A percentile compares a stretch with the other conserved stretches of the same genome.
Evolutionary conservation across 2,113 vertebrate species (phyloP).

Genomic region (Phocoena sinus): DNA sequence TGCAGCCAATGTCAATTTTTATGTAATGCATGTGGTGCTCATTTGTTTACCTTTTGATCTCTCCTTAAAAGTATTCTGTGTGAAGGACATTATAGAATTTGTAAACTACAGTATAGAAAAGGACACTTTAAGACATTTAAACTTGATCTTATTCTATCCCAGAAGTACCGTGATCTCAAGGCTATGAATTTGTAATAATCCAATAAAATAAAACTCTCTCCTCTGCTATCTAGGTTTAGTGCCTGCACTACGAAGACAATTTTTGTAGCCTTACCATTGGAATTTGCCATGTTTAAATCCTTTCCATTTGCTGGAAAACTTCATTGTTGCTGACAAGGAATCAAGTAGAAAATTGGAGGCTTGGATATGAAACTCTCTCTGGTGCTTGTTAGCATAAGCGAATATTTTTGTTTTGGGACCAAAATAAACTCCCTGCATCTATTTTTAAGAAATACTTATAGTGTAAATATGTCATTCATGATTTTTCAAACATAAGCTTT

Average conservation of each 20-base stretch:
- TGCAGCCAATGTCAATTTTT: background rate
- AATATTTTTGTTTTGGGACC: background rate
- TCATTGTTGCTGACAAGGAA: background rate
- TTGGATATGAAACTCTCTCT: background rate
- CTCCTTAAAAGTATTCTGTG: background rate
- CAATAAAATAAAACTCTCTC: background rate
- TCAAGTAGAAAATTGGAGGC: background rate
- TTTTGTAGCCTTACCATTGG: background rate
- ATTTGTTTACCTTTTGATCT: background rate
- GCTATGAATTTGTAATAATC: background rate
- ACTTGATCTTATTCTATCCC: background rate
- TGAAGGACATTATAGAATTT: background rate
- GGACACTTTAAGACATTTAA: background rate
- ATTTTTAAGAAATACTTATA: conserved; percentile 32
- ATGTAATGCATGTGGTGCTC: background rate
- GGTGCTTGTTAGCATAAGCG: background rate
- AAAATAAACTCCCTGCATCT: background rate
- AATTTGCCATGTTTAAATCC: background rate
- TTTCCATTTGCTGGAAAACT: background rate
- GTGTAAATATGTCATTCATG: conserved; percentile 8
- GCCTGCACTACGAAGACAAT: background rate
- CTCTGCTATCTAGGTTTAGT: background rate
- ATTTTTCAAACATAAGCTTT: conserved; percentile 1
- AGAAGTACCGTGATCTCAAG: background rate
- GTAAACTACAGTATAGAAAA: background rate